Base-by-base conservation (phyloP, 2,113 vertebrate genomes). In the Reinhardtius hippoglossoides region DNA sequence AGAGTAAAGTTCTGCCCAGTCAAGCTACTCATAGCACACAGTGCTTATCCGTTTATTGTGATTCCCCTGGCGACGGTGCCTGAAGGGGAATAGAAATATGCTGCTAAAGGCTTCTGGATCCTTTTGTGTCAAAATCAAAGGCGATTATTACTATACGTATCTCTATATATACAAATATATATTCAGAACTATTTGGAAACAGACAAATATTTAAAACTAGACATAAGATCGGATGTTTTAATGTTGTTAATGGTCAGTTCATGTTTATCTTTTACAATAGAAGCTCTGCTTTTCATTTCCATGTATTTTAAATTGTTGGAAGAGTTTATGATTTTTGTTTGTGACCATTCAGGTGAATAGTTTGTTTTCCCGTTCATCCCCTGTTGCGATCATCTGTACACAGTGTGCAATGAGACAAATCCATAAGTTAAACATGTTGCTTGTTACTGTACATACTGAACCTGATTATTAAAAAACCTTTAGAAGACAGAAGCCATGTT, bases 401-500 rank as follows among this genome's bases (percentile, higher is more conserved):
- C 16, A 55, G 71, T 46, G 59, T 68, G 12, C 80, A 80, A 20
- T 60, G 76, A 85, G 66, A 84, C 80, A 68, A 82, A 82, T 80
- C 67, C 71, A 20, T 3, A 1, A 57, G 56, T 61, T 63, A 52
- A 67, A 66, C 52, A 3, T 61, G 68, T 82, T 75, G 50, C 18
- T 52, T 52, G 35, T 82, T 73, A 71, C 61, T 91, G 90, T 93
- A 91, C 52, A 91, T 92, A 88, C 72, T 85, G 52, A 80, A 84
- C 55, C 46, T 80, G 65, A 88, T 81, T 91, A 85, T 92, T 54
- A n/a, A 54, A 20, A 54, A 75, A 78, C 63, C 31, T 37, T 71
- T 48, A 65, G 72, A 83, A 80, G 76, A 88, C 84, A 77, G 63
- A 92, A 91, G 92, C 91, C 90, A 90, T 91, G 88, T 88, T 76